Evolutionary conservation across 2,888 invertebrate species (phyloP).

Genomic region (Drosophila borborema): DNA sequence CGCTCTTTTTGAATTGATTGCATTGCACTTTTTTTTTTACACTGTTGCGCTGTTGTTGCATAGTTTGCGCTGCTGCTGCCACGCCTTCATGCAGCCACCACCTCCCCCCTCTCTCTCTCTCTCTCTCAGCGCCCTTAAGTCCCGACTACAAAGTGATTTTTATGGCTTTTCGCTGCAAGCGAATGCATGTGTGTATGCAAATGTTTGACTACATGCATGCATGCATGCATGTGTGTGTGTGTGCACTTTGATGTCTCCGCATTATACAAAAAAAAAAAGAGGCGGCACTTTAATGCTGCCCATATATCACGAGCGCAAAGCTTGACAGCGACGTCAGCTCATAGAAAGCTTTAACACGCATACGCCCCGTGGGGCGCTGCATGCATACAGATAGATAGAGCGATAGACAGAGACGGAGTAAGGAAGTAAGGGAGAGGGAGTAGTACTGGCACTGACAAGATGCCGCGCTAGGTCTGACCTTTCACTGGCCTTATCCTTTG

Average conservation of each 20-base stretch:
- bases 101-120: constrained; percentile 3
- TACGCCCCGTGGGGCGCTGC: constrained; percentile 66
- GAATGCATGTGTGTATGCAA: constrained; percentile 48
- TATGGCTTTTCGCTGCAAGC: constrained; percentile 67
- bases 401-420: not conserved
- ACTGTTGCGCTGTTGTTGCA: constrained; percentile 61
- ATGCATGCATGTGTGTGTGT: constrained; percentile 32
- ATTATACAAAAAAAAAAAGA: constrained; percentile 55
- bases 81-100: constrained; percentile 56
- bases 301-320: constrained; percentile 73
- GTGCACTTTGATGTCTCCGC: constrained; percentile 76
- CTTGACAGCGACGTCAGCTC: constrained; percentile 59
- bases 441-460: not conserved
- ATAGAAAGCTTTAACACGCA: constrained; percentile 68
- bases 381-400: not conserved
- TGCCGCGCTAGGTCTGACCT: constrained; percentile 40
- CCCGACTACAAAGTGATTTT: constrained; percentile 71
- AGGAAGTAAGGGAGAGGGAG: not conserved
- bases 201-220: constrained; percentile 50
- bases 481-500: constrained; percentile 39
- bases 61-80: constrained; percentile 65
- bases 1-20: constrained; percentile 73
- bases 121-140: constrained; percentile 4
- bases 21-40: constrained; percentile 66
- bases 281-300: constrained; percentile 71